Base-by-base conservation (phyloP, 1,140 invertebrate genomes). In the Catajapyx aquilonaris region DNA sequence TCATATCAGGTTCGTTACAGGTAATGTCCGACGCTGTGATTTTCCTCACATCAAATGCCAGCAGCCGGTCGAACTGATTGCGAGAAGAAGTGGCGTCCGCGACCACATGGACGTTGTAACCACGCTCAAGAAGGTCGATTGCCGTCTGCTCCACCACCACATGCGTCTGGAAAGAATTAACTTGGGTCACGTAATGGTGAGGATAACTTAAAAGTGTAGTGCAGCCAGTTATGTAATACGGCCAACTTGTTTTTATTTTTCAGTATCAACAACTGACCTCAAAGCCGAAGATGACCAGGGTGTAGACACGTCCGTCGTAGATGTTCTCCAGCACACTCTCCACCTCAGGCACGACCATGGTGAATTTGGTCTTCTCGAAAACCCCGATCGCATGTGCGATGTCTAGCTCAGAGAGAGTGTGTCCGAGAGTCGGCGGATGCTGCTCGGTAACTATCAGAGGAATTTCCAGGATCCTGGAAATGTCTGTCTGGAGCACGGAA, bases 111-210 rank as follows among this genome's bases (percentile, higher is more conserved):
- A 91, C 85, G 46, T 71, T 60, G 39, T 65, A 66, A 15, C 69
- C 68, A 38, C 63, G 58, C n/a, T 68, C 64, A 9, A 80, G 48
- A 1, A 90, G 56, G 55, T 87, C 79, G 28, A 87, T 69, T 0
- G 76, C 79, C 1, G 85, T 88, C 49, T 85, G 79, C 50, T 87
- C 81, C 5, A 94, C 65, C 52, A 85, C 91, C 3, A 85, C 75
- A 50, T 94, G 87, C 0, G 80, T 65, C 68, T 75, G 46, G 11
- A 45, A 40, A 41, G n/a, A n/a, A n/a, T n/a, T n/a, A n/a, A n/a
- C n/a, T 28, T 28, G 7, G 13, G 13, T 28, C 13, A 28, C 23
- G 13, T 9, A 9, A 28, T 13, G 23, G 23, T 28, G 13, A 13
- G 7, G 13, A 9, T 28, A 13, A 28, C 13, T 7, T 9, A 9